phyloP scores from a whole-genome alignment of 2,113 vertebrate species.

The Cranoglanis bouderius region DNA sequence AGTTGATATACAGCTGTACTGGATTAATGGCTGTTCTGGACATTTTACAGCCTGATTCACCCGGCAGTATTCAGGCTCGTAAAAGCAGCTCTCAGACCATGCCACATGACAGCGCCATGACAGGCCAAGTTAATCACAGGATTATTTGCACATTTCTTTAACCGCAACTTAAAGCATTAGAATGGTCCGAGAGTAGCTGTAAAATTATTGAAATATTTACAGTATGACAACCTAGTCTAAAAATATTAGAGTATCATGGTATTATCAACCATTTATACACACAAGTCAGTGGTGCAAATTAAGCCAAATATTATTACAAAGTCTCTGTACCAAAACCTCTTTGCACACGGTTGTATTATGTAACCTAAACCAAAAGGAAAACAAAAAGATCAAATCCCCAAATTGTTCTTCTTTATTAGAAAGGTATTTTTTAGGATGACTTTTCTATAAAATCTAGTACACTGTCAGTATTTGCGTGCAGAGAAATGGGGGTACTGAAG shows the following conservation, averaged over 20 bases:
- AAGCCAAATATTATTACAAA: neutral
- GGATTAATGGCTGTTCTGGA: slow-evolving; percentile 8
- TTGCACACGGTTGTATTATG: neutral
- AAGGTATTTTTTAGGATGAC: neutral
- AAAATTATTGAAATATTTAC: slow-evolving; percentile 3
- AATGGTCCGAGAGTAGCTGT: neutral
- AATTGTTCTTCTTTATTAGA: neutral
- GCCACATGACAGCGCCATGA: slow-evolving; percentile 42
- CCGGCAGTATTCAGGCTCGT: slow-evolving; percentile 31
- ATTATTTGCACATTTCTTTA: slow-evolving; percentile 44
- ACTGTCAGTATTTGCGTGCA: neutral
- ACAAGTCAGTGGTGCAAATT: neutral
- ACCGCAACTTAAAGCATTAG: slow-evolving; percentile 2
- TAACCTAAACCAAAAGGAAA: neutral
- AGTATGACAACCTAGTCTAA: too few relatives aligned
- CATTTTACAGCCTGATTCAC: slow-evolving; percentile 48
- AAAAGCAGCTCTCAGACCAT: slow-evolving; percentile 45
- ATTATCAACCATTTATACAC: neutral
- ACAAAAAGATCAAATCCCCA: neutral
- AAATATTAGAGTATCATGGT: neutral
- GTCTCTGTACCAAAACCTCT: neutral
- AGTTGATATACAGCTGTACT: slow-evolving; percentile 7
- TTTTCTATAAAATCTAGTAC: neutral
- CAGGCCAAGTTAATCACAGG: slow-evolving; percentile 47
- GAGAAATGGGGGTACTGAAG: neutral